phyloP scores from a whole-genome alignment of 2,797 vertebrate genomes.

The Heliangelus exortis region DNA sequence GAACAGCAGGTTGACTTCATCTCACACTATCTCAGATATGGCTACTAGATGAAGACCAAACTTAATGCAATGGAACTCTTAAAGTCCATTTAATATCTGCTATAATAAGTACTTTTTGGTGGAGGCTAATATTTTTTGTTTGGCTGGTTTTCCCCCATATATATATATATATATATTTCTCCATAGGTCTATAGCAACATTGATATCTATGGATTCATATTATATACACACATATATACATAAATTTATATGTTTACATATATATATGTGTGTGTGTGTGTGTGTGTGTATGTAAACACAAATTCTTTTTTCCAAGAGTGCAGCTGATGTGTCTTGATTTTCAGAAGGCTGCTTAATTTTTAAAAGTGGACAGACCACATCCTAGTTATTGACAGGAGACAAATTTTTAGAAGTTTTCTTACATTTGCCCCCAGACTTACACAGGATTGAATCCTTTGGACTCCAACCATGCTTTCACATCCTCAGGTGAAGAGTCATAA shows the following conservation, averaged over 20 bases:
- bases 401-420: background rate
- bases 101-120: background rate
- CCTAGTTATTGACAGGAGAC: background rate
- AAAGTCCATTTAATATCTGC: background rate
- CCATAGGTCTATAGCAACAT: background rate
- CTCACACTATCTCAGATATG: background rate
- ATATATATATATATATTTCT: background rate
- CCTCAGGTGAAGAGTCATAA: conserved; percentile 87
- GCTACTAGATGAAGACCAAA: background rate
- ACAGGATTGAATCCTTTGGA: conserved; percentile 92
- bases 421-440: conserved; percentile 77
- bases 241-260: background rate
- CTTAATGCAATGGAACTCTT: background rate
- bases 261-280: too few relatives aligned
- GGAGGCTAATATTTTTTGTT: background rate
- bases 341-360: background rate
- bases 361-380: background rate
- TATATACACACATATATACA: background rate
- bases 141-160: too few relatives aligned
- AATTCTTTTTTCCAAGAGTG: background rate
- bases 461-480: conserved; percentile 89
- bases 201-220: background rate
- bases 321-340: background rate
- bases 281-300: background rate
- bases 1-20: background rate